Percentiles rank a stretch among this genome's conserved stretches.
Conservation (phyloP, 2,113 vertebrate species). For the Machaerirhynchus nigripectus region DNA sequence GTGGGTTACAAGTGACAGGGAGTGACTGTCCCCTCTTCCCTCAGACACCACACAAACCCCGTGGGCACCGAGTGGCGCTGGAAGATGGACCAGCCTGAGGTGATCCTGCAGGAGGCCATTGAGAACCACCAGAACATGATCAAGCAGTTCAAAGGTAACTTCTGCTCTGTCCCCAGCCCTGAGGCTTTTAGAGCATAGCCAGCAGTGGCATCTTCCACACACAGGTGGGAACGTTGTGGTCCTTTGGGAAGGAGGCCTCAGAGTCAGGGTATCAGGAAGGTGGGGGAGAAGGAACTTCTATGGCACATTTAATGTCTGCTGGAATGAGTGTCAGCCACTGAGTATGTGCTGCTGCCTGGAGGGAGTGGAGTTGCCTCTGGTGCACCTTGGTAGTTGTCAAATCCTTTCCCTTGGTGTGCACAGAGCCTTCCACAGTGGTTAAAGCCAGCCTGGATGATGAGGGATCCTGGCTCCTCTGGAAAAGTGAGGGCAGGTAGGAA, state of each 20-base stretch:
- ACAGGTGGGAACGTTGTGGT: not conserved
- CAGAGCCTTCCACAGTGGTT: not conserved
- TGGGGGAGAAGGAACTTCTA: not conserved
- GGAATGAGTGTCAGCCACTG: not conserved
- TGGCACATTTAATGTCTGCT: not conserved
- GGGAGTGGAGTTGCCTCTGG: not conserved
- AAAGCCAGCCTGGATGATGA: not conserved
- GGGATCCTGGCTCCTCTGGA: not conserved
- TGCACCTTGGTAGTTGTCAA: not conserved
- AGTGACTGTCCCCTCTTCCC: not conserved
- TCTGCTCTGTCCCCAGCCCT: not conserved
- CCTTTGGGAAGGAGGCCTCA: not conserved
- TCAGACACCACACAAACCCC: slow-evolving; percentile 93
- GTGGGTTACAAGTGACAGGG: not conserved
- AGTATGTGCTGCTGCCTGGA: not conserved
- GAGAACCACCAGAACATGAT: slow-evolving; percentile 92
- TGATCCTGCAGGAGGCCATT: slow-evolving; percentile 86
- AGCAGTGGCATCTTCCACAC: not conserved
- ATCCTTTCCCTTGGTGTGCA: not conserved
- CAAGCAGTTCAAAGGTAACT: slow-evolving; percentile 90
- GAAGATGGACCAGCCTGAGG: slow-evolving; percentile 93
- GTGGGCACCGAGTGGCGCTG: slow-evolving; percentile 95
- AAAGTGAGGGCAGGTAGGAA: not conserved
- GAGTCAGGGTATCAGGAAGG: not conserved
- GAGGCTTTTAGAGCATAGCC: not conserved